These are phyloP conservation scores for Acromyrmex echinatior DNA, from an alignment of 1,140 invertebrate genomes.

Conservation along the genomic window DNA sequence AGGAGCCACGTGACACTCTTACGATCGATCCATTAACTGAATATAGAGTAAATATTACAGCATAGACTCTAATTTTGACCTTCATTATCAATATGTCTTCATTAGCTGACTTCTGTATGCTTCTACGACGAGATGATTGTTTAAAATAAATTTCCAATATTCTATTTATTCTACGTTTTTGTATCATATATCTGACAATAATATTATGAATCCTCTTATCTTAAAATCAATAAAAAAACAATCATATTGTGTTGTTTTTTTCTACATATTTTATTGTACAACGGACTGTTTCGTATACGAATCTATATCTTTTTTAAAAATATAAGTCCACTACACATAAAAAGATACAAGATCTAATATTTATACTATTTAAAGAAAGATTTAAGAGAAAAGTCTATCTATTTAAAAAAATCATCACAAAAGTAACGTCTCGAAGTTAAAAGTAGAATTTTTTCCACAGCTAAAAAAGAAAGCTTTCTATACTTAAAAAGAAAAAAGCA, in stretches of 20 bases:
- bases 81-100: background rate
- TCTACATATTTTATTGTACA: background rate
- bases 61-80: background rate
- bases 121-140: background rate
- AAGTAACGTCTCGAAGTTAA: background rate
- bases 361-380: background rate
- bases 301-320: background rate
- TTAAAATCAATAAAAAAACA: background rate
- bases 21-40: conserved; percentile 56
- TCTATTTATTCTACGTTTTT: background rate
- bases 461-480: background rate
- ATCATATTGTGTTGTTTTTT: background rate
- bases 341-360: background rate
- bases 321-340: background rate
- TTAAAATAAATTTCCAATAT: background rate
- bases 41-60: conserved; percentile 63
- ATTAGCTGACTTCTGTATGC: background rate
- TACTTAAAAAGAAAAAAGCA: background rate
- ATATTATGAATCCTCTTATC: background rate
- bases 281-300: background rate
- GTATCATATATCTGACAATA: background rate
- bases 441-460: background rate
- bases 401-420: background rate
- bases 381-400: background rate
- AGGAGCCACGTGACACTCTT: conserved; percentile 66